Evolutionary conservation across 2,797 vertebrate genomes (phyloP).

Genomic region (Enteromius unitaeniatus): DNA sequence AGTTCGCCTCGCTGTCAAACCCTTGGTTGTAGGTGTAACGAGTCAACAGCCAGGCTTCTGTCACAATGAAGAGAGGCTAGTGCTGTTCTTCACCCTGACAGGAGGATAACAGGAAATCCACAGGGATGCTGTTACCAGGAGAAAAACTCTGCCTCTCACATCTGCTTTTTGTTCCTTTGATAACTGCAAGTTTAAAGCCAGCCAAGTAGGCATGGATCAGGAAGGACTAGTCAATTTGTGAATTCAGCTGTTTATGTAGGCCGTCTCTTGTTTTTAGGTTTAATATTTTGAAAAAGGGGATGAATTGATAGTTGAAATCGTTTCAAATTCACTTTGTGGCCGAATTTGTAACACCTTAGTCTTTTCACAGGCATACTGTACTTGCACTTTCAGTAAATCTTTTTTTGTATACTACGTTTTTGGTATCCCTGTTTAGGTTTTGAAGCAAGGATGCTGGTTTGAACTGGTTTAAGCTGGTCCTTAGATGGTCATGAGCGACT

Average conservation of each 20-base stretch:
- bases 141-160: constrained; percentile 28
- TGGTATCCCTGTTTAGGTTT: too few relatives aligned
- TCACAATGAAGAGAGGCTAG: constrained; percentile 48
- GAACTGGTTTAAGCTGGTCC: too few relatives aligned
- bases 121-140: constrained; percentile 36
- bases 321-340: background rate
- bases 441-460: too few relatives aligned
- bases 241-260: background rate
- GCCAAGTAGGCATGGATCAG: constrained; percentile 14
- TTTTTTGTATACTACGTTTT: too few relatives aligned
- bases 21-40: background rate
- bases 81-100: constrained; percentile 51
- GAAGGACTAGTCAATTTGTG: constrained; percentile 6
- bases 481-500: too few relatives aligned
- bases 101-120: constrained; percentile 52
- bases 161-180: constrained; percentile 38
- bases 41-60: constrained; percentile 21
- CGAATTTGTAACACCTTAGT: background rate
- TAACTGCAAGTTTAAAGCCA: constrained; percentile 33
- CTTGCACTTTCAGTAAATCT: too few relatives aligned
- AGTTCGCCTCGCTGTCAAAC: constrained; percentile 47
- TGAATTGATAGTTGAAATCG: background rate
- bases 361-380: background rate
- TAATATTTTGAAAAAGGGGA: background rate
- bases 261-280: background rate